Base-by-base conservation (phyloP, 2,797 vertebrate genomes). In the Decapterus maruadsi region DNA sequence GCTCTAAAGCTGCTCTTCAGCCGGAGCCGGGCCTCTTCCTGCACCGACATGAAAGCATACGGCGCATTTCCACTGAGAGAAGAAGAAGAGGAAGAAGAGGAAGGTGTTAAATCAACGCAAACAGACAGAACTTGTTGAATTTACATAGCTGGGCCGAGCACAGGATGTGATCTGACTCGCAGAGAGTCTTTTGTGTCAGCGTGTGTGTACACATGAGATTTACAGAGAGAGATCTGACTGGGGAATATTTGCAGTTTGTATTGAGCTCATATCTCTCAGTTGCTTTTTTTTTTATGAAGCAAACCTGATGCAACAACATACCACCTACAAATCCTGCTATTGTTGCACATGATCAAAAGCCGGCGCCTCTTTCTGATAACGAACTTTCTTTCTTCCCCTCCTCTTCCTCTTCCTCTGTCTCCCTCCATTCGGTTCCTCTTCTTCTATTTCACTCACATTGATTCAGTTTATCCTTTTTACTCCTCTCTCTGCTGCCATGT, bases 291-390 rank as follows among this genome's bases (percentile, higher is more conserved):
- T 26, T 26, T 26, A 79, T 90, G 87, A 87, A 89, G 82, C 74
- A 89, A 89, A 90, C 64, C 58, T 91, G 91, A 90, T 82, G 89
- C 88, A 92, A 90, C 59, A 20, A 45, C 43, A 69, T 7, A 70
- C 72, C 80, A 83, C 45, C 65, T 63, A 51, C 67, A 53, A 71
- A 77, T 72, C 65, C 1, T 63, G 72, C 75, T 73, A 75, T 89
- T 86, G 83, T 87, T 89, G 68, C 62, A 43, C 66, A 72, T 87
- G 81, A 92, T 92, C 81, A 91, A 90, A 91, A 55, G 71, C 72
- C 51, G 1, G 20, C 67, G 68, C 57, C 46, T 80, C 70, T 86
- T 59, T 71, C 68, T 74, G 66, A 12, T 11, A 88, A 81, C 82
- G 58, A 62, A 64, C 80, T 65, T 66, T 85, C 31, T 80, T 56